phyloP scores from a whole-genome alignment of 2,797 vertebrate genomes.

The Emydoidea blandingii region DNA sequence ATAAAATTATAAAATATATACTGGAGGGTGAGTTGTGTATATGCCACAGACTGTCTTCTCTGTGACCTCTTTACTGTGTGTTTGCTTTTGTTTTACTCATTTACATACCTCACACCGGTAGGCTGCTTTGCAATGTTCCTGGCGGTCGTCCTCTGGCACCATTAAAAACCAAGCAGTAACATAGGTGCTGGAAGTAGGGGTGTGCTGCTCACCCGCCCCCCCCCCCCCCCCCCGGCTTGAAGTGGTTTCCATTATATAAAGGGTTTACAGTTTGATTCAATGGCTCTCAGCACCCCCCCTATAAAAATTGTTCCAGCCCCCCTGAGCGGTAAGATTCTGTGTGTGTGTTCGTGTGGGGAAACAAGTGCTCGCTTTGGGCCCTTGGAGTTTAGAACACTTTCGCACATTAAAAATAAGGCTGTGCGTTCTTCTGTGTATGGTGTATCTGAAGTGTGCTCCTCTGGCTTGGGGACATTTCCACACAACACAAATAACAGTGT shows the following conservation, averaged over 20 bases:
- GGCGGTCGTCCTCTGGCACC: background rate
- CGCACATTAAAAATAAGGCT: background rate
- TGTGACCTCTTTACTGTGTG: background rate
- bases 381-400: background rate
- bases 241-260: no score
- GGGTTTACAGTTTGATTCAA: no score
- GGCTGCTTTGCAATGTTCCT: background rate
- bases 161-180: background rate
- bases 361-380: background rate
- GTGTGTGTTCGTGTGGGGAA: no score
- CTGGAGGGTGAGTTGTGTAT: background rate
- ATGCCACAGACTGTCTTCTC: background rate
- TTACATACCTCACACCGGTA: background rate
- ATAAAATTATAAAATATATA: background rate
- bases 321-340: no score
- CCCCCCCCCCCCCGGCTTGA: no score
- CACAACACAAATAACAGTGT: background rate
- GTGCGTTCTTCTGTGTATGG: background rate
- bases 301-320: no score
- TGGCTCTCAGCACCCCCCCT: no score
- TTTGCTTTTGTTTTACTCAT: background rate
- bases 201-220: no score
- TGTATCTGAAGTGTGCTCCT: background rate
- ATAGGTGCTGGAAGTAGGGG: background rate
- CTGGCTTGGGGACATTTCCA: background rate